Conservation (phyloP, 1,140 invertebrate genomes). For the Euwallacea fornicatus region DNA sequence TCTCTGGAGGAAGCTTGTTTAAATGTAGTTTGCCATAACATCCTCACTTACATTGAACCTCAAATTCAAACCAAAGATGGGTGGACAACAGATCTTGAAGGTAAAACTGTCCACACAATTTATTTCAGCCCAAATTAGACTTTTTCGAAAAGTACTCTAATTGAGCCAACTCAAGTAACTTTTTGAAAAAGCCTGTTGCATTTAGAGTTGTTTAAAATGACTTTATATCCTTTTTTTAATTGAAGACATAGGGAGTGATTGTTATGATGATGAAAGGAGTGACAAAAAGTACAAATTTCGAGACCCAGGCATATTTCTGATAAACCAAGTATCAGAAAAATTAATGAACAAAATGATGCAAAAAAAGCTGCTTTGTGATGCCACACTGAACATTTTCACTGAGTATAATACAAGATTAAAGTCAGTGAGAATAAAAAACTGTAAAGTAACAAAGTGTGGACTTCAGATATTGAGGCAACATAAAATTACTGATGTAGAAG, state of each 20-base stretch:
- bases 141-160: background rate
- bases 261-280: conserved; percentile 31
- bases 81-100: conserved; percentile 21
- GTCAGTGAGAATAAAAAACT: conserved; percentile 58
- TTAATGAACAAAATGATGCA: conserved; percentile 65
- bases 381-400: conserved; percentile 68
- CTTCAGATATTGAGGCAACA: conserved; percentile 68
- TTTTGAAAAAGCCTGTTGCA: background rate
- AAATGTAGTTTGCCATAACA: conserved; percentile 71
- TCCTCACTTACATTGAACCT: conserved; percentile 57
- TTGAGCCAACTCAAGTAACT: background rate
- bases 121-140: no score
- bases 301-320: conserved; percentile 67
- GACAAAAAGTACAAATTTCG: conserved; percentile 56
- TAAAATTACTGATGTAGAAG: conserved; percentile 66
- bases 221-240: background rate
- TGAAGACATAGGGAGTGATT: conserved; percentile 13
- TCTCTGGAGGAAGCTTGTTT: conserved; percentile 69
- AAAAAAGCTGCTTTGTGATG: conserved; percentile 66
- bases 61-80: conserved; percentile 33
- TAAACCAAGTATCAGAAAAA: conserved; percentile 68
- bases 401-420: conserved; percentile 65
- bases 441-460: conserved; percentile 64
- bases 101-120: conserved; percentile 2
- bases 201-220: background rate